Conservation (phyloP, 2,888 invertebrate genomes). For the Monochamus alternatus region DNA sequence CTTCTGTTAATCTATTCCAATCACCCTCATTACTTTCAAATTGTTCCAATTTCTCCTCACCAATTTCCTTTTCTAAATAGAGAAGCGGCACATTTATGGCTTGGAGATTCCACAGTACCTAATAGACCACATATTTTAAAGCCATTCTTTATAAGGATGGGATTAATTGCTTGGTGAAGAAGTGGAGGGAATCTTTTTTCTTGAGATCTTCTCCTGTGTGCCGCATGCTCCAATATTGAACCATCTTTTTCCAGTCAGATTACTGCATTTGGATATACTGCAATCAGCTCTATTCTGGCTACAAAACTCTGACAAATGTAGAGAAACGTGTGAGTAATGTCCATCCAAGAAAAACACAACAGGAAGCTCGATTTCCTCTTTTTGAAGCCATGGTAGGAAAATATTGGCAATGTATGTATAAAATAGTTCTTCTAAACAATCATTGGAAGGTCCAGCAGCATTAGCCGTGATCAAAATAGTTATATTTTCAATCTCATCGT, state of each 20-base stretch:
- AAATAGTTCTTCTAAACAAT: no score
- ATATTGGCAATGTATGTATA: no score
- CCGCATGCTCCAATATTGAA: neutral
- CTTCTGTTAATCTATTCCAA: no score
- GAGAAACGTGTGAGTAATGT: neutral
- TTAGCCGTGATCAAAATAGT: conserved; percentile 1
- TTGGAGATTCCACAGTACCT: neutral
- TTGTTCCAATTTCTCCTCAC: no score
- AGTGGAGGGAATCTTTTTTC: conserved; percentile 1
- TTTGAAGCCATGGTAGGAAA: no score
- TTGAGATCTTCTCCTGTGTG: neutral
- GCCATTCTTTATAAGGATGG: neutral
- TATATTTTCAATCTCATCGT: neutral
- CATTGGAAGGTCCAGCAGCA: neutral
- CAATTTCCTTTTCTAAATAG: neutral
- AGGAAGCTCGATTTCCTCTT: neutral
- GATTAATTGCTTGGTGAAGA: conserved; percentile 1
- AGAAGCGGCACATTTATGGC: neutral
- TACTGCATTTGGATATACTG: neutral
- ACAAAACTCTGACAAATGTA: neutral
- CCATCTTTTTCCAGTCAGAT: neutral
- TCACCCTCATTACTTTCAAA: neutral
- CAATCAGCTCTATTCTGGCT: neutral
- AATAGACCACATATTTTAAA: conserved; percentile 2
- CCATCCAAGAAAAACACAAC: conserved; percentile 3